Percentiles rank a stretch among this genome's conserved stretches.
These are phyloP conservation scores for Ceratina calcarata DNA, from an alignment of 1,140 invertebrate species.

Conservation along the genomic window DNA sequence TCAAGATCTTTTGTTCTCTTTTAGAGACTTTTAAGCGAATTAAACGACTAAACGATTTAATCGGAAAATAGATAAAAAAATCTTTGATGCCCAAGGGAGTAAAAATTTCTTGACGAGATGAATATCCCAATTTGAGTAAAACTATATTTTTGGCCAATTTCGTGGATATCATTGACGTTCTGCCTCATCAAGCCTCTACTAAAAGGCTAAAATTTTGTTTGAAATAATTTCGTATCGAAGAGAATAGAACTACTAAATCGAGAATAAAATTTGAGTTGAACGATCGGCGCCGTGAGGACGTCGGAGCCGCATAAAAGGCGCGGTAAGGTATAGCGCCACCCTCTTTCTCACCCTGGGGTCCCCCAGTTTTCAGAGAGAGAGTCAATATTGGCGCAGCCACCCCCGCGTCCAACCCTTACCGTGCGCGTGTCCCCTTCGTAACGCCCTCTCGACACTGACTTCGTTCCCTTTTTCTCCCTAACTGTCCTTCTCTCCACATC, in stretches of 20 bases:
- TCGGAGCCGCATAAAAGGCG: constrained; percentile 39
- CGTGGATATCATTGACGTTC: too few species aligned
- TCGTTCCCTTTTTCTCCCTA: constrained; percentile 25
- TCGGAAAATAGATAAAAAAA: too few species aligned
- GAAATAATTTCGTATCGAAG: background rate
- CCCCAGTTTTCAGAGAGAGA: constrained; percentile 63
- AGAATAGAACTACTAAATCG: background rate
- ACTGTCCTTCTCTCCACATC: constrained; percentile 51
- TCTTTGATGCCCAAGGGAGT: too few species aligned
- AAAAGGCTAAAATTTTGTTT: background rate
- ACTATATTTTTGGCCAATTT: too few species aligned
- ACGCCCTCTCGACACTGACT: constrained; percentile 51
- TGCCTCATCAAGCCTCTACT: too few species aligned
- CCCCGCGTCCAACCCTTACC: constrained; percentile 63
- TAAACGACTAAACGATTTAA: too few species aligned
- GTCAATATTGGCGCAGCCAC: constrained; percentile 75
- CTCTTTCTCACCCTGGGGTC: constrained; percentile 52
- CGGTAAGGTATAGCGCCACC: constrained; percentile 63
- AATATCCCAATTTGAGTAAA: too few species aligned
- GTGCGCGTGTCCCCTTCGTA: constrained; percentile 26
- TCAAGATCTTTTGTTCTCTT: too few species aligned
- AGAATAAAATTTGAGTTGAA: background rate
- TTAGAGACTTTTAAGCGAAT: too few species aligned
- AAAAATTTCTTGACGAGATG: too few species aligned
- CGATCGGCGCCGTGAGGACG: constrained; percentile 32